Evolutionary conservation across 2,797 vertebrate species (phyloP).

Genomic region (Cynodonichthys magdalenae): DNA sequence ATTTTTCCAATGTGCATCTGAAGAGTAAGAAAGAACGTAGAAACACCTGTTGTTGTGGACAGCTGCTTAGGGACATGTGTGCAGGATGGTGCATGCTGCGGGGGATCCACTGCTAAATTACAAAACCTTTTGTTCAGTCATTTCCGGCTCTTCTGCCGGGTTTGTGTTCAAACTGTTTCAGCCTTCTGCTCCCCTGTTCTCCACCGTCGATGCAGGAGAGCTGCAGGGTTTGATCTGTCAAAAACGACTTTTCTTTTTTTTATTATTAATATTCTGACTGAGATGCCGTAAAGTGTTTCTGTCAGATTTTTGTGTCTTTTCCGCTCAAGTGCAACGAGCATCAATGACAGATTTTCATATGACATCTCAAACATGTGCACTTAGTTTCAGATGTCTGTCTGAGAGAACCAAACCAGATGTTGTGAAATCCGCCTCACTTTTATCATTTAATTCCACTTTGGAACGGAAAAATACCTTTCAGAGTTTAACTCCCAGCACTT

Average conservation of each 20-base stretch:
- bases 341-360: constrained; percentile 20
- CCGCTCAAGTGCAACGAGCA: neutral
- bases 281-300: constrained; percentile 9
- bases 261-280: constrained; percentile 9
- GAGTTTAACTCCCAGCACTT: neutral
- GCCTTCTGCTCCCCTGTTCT: constrained; percentile 7
- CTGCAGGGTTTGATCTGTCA: constrained; percentile 18
- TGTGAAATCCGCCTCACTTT: neutral
- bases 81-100: constrained; percentile 32
- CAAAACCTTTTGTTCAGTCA: constrained; percentile 30
- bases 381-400: constrained; percentile 16
- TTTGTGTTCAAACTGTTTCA: constrained; percentile 23
- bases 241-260: neutral
- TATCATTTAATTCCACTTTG: neutral
- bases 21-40: constrained; percentile 22
- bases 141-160: constrained; percentile 20
- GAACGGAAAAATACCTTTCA: too few species aligned
- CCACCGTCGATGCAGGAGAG: neutral
- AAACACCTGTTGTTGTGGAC: constrained; percentile 47
- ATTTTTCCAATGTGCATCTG: constrained; percentile 11
- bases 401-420: neutral
- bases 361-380: constrained; percentile 6
- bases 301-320: constrained; percentile 14
- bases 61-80: constrained; percentile 37
- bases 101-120: constrained; percentile 24